Conservation (phyloP, 2,888 invertebrate species). For the Caenorhabditis angaria region DNA sequence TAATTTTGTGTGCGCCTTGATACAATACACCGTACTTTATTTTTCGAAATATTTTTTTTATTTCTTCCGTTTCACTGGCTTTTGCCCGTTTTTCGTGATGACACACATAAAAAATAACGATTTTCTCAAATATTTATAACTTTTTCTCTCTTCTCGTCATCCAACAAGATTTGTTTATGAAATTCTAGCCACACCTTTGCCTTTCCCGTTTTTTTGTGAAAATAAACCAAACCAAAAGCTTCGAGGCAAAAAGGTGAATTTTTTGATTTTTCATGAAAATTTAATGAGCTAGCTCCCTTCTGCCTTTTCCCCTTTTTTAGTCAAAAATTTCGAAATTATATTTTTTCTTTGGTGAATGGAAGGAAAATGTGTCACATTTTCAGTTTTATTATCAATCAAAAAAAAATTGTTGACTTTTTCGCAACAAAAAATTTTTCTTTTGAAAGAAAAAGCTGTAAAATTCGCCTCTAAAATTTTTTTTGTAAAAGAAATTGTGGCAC, state of each 20-base stretch:
- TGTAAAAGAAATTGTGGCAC: no score
- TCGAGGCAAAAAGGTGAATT: background rate
- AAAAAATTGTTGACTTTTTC: no score
- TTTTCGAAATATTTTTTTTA: background rate
- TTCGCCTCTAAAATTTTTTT: no score
- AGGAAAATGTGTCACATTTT: background rate
- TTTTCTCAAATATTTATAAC: constrained; percentile 1
- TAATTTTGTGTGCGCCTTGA: no score
- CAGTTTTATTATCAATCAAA: constrained; percentile 2
- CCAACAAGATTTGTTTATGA: background rate
- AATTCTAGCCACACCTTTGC: background rate
- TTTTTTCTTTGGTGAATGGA: no score
- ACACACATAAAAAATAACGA: constrained; percentile 1
- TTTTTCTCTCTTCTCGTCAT: background rate
- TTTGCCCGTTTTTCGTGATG: no score
- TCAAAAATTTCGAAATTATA: background rate
- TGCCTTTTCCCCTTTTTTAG: no score
- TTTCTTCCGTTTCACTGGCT: background rate
- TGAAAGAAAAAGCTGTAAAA: background rate
- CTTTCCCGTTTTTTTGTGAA: background rate
- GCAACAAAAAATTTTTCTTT: no score
- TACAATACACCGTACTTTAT: no score
- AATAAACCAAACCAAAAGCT: background rate
- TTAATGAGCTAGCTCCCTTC: background rate
- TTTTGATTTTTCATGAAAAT: constrained; percentile 8